These are phyloP conservation scores for Nebria brevicollis DNA, from an alignment of 2,888 invertebrate genomes.

Conservation along the genomic window DNA sequence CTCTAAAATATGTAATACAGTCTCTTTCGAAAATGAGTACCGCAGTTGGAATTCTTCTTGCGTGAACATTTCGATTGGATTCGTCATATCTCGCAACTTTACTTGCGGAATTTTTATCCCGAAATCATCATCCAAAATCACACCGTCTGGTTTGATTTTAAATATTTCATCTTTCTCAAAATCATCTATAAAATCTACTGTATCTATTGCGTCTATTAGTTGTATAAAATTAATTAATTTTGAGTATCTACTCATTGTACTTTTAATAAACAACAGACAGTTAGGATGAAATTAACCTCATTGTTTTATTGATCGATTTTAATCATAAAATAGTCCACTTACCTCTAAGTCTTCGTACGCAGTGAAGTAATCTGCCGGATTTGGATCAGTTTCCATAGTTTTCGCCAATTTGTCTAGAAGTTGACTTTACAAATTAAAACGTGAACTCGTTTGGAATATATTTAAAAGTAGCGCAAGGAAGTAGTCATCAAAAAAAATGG, in stretches of 20 bases:
- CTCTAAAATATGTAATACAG: slow-evolving; percentile 50
- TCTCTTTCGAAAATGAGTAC: slow-evolving; percentile 51
- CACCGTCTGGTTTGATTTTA: slow-evolving; percentile 13
- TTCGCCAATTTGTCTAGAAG: background rate
- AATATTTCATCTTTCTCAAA: slow-evolving; percentile 32
- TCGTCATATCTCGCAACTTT: slow-evolving; percentile 49
- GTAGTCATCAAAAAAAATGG: background rate
- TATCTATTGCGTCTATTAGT: slow-evolving; percentile 38
- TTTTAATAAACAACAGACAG: slow-evolving; percentile 2
- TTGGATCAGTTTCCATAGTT: slow-evolving; percentile 9
- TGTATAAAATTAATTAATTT: slow-evolving; percentile 31
- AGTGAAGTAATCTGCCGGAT: slow-evolving; percentile 68
- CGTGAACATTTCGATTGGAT: slow-evolving; percentile 50
- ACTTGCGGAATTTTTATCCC: slow-evolving; percentile 49
- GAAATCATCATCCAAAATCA: slow-evolving; percentile 31
- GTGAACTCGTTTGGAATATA: background rate
- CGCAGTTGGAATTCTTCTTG: slow-evolving; percentile 49
- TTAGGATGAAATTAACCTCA: background rate
- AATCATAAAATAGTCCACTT: slow-evolving; percentile 53
- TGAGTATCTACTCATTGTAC: slow-evolving; percentile 32
- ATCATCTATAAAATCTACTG: slow-evolving; percentile 35
- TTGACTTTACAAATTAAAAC: background rate
- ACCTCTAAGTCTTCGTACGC: slow-evolving; percentile 83
- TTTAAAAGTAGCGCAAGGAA: slow-evolving; percentile 6
- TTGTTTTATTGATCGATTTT: slow-evolving; percentile 1